Base-by-base conservation (phyloP, 2,797 vertebrate species). In the Tympanoctomys barrerae region DNA sequence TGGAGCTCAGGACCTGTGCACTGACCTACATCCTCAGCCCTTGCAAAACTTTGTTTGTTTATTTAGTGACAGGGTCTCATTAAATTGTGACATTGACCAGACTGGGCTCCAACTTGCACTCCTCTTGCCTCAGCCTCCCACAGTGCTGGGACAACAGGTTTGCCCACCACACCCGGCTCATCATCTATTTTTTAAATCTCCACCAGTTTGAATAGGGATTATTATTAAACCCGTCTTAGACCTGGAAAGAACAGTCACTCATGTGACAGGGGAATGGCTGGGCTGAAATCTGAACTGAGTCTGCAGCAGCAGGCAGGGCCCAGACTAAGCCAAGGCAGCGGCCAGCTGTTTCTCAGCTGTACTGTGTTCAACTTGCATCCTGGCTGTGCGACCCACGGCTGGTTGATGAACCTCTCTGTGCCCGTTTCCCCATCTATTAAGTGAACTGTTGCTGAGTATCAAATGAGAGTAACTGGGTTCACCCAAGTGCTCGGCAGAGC, bases 221-320 rank as follows among this genome's bases (percentile, higher is more conserved):
- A 68, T 77, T 82, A 73, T 42, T 87, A 91, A 93, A 82, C 14
- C 46, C 46, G 73, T 61, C 39, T 93, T 62, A 88, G 75, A 94
- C 93, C 96, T 31, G 13, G 24, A 83, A 57, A 86, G 66, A 75
- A 88, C 49, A 75, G 39, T 19, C 68, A n/a, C 21, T 62, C 82
- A 26, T 84, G 66, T 36, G 33, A 70, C 54, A 49, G 16, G 66
- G n/a, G 49, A 70, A 26, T 0, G 10, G 42, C n/a, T 75, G 75
- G 46, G 46, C 24, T 1, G 7, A 82, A 42, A 90, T 31, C 5
- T 68, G 75, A 85, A 78, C 80, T 0, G 2, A 80, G 62, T n/a
- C 42, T 52, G 7, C 1, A 2, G 5, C 1, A 2, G 1, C 31
- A 86, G 87, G 57, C 26, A 42, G 42, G 33, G 77, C 16, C 39